Evolutionary conservation across 2,113 vertebrate species (phyloP).

Genomic region (Cyanoramphus novaezelandiae): DNA sequence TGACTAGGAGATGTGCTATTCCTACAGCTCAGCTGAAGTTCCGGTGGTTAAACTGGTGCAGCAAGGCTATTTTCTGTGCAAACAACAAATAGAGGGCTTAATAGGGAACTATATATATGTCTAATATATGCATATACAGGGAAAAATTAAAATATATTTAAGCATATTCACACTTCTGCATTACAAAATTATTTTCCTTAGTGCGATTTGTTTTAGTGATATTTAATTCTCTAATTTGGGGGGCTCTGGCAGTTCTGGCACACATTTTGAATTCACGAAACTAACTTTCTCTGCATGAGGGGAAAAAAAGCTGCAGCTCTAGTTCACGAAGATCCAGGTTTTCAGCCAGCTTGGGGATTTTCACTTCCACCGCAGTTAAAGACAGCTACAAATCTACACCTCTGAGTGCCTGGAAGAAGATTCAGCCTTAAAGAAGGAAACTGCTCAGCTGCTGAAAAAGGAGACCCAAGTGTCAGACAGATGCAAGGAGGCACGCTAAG

Average conservation of each 20-base stretch:
- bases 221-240: background rate
- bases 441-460: background rate
- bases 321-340: background rate
- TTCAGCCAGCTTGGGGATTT: constrained; percentile 2
- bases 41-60: background rate
- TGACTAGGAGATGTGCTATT: background rate
- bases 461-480: background rate
- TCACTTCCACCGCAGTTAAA: background rate
- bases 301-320: background rate
- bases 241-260: background rate
- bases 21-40: background rate
- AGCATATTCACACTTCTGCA: background rate
- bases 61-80: background rate
- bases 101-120: background rate
- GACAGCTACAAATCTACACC: constrained; percentile 35
- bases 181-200: constrained; percentile 6
- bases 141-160: constrained; percentile 23
- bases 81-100: constrained; percentile 8
- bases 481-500: background rate
- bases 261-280: background rate
- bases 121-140: background rate
- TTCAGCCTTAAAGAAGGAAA: constrained; percentile 4
- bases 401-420: background rate
- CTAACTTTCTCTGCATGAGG: background rate
- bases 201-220: background rate